A percentile compares a stretch with the other conserved stretches of the same genome.
Evolutionary conservation across 2,888 invertebrate genomes (phyloP).

Genomic region (Schizaphis graminum): DNA sequence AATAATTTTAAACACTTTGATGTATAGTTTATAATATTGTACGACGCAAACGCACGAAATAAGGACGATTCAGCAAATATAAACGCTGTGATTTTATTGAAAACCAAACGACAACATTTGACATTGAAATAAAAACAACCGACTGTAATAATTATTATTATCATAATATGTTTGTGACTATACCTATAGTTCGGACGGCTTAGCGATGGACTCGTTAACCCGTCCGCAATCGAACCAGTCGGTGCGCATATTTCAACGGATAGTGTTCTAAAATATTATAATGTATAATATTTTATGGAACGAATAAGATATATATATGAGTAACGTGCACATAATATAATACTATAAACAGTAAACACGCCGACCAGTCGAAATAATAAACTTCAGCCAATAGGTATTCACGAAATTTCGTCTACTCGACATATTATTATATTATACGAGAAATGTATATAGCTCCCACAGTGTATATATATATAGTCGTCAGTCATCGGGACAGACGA

Average conservation of each 20-base stretch:
- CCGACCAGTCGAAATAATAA: background rate
- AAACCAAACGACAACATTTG: background rate
- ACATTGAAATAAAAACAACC: background rate
- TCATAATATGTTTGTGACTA: background rate
- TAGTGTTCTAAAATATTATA: background rate
- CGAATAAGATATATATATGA: background rate
- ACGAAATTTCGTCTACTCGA: background rate
- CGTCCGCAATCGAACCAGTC: background rate
- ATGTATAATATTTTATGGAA: background rate
- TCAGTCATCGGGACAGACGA: background rate
- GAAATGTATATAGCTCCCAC: background rate
- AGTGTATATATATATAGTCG: background rate
- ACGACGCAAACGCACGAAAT: background rate
- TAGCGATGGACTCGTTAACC: background rate
- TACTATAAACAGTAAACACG: too few species aligned
- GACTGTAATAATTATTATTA: background rate
- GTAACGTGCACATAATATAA: background rate
- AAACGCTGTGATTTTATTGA: background rate
- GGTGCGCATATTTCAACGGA: background rate
- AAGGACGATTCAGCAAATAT: background rate
- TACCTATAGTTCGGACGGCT: background rate
- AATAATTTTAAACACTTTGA: background rate
- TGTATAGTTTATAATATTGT: background rate
- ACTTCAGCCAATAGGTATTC: background rate
- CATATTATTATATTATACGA: background rate